Evolutionary conservation across 2,888 invertebrate genomes (phyloP).

Genomic region (Pseudococcus jackbeardsleyi): DNA sequence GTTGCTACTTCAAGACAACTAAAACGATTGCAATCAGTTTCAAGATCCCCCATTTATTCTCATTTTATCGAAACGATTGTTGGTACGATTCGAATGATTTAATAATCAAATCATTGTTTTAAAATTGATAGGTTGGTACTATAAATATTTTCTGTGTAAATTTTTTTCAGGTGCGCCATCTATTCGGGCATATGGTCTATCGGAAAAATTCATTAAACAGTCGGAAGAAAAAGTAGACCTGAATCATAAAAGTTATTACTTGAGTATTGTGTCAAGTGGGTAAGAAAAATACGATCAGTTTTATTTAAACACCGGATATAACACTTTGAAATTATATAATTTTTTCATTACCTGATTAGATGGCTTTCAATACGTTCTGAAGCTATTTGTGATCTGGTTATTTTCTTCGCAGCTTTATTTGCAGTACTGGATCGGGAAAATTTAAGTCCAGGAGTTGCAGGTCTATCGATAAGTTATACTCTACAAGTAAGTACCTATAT

Average conservation of each 20-base stretch:
- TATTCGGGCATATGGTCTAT: constrained; percentile 87
- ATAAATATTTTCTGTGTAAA: not conserved
- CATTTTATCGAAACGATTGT: constrained; percentile 96
- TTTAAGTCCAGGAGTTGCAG: constrained; percentile 83
- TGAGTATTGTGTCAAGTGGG: constrained; percentile 90
- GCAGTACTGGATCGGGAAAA: constrained; percentile 85
- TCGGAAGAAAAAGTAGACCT: constrained; percentile 92
- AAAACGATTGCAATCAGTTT: constrained; percentile 92
- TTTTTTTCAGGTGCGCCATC: constrained; percentile 75
- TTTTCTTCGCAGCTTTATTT: constrained; percentile 94
- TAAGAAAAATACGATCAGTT: constrained; percentile 67
- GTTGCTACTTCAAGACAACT: constrained; percentile 94
- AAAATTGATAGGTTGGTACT: too few species aligned
- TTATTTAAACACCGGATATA: too few species aligned
- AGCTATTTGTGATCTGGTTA: constrained; percentile 95
- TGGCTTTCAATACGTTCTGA: constrained; percentile 97
- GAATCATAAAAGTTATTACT: constrained; percentile 93
- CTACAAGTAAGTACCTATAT: constrained; percentile 75
- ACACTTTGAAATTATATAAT: too few species aligned
- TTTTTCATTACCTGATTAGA: constrained; percentile 70
- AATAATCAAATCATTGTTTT: too few species aligned
- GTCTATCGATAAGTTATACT: constrained; percentile 90
- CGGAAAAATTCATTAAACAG: constrained; percentile 86
- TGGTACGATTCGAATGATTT: constrained; percentile 68
- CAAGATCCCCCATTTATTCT: constrained; percentile 95